Base-by-base conservation (phyloP, 2,797 vertebrate species). In the Malurus splendens region DNA sequence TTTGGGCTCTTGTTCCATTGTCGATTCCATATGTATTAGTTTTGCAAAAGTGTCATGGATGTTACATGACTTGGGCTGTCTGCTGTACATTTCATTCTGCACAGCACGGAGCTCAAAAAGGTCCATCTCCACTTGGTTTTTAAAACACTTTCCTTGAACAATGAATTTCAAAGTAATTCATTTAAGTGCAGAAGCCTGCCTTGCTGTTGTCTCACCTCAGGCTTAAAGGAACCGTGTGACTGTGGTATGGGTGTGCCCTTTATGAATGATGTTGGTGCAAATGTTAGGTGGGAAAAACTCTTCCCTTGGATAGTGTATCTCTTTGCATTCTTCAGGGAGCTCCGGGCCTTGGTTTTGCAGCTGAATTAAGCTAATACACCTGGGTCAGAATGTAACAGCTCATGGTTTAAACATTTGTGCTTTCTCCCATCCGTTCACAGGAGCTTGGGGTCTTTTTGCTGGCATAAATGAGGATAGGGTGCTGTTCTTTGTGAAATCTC, bases 231-330 rank as follows among this genome's bases (percentile, higher is more conserved):
- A 36, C 18, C 61, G 14, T 18, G n/a, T 60, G n/a, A 9, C 18
- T 67, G 5, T 48, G 23, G 32, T 56, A 1, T 1, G 0, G 68
- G 27, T 2, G 0, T 79, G 32, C 8, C 12, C 5, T 6, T 48
- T 50, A 23, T 10, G 65, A 27, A 9, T 25, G 33, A 6, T 5
- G 10, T 6, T 18, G 2, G 13, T 84, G 28, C 51, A 50, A 17
- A 76, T 3, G 8, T 68, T 9, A 47, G 18, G 18, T 65, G 32
- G 14, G 39, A 65, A 79, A 32, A 82, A 27, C 4, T 10, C 2
- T 61, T 82, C 12, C 19, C 12, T 80, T 47, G 19, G 48, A 5
- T 45, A 36, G 5, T 44, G 67, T 61, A 3, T 61, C 33, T 66
- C 2, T 50, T 75, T 61, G 59, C n/a, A 17, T 24, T 51, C 24